Evolutionary conservation across 2,888 invertebrate genomes (phyloP), one percentile per base, ranked within the genome.

Genomic region (Adelognathus sp.): DNA sequence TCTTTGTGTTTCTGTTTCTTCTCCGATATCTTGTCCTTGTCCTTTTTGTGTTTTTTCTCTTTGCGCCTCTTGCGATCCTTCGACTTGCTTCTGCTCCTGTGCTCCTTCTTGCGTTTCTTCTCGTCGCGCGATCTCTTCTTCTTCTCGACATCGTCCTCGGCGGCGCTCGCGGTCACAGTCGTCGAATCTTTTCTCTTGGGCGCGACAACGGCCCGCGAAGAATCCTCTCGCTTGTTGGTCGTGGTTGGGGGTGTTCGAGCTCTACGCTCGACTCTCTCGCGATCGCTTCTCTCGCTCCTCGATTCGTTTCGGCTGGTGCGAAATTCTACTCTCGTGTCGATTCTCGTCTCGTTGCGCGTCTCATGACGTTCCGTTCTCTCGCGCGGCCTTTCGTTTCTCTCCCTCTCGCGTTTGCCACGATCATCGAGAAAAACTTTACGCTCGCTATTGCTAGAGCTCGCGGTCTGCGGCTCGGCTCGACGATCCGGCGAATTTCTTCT

Each of bases 41-140:
- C 92, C 61, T 90, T 91, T 81, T 92, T 93, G 56, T 91, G 90
- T 73, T 92, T 92, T 85, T 92, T 93, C 7, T 93, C 93, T 64
- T 92, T 92, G 71, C 89, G 86, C 63, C 88, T 88, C 78, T 89
- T 89, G 61, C 90, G 85, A 72, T 91, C 89, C 77, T 88, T 85
- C 0, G 90, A 88, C 86, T 91, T 87, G 81, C 89, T 90, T 69
- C 88, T 81, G 73, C 90, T 89, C 41, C 89, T 83, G 66, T 91
- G 87, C 80, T 91, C 88, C 86, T 90, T 88, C 86, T 89, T 89
- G 2, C 88, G 81, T 64, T 86, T 89, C 58, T 86, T 88, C 2
- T 89, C 89, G 2, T 89, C 88, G 16, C 85, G 87, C 16, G 74
- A 50, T 61, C 84, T 87, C 39, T 87, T 88, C 24, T 84, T 75